A percentile compares a stretch with the other conserved stretches of the same genome.
Evolutionary conservation across 53 echinoderm and acorn worm genomes (phyloP).

Genomic region (Echinarachnius parma): DNA sequence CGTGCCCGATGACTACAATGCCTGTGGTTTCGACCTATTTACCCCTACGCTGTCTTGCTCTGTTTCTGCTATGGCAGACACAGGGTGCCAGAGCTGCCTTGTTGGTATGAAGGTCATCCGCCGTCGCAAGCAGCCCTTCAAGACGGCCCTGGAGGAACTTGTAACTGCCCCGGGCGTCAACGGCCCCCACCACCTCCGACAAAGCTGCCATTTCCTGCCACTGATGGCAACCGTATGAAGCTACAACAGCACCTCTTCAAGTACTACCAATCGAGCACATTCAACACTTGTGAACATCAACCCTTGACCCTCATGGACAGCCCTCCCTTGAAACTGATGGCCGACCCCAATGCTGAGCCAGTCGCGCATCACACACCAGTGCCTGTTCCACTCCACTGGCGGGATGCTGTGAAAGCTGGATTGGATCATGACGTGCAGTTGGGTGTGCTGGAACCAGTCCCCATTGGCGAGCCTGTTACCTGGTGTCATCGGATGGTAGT

Average conservation of each 20-base stretch:
- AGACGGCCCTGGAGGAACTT: no score
- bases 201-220: slow-evolving; percentile 23
- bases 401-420: slow-evolving; percentile 13
- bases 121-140: no score
- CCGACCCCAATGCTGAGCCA: slow-evolving; percentile 30
- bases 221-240: no score
- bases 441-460: slow-evolving; percentile 29
- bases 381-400: slow-evolving; percentile 10
- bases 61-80: no score
- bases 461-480: slow-evolving; percentile 32
- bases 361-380: slow-evolving; percentile 4
- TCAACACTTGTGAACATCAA: slow-evolving; percentile 41
- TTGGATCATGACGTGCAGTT: slow-evolving; percentile 15
- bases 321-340: no score
- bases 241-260: slow-evolving; percentile 33
- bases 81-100: no score
- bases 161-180: neutral
- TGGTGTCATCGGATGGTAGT: slow-evolving; percentile 34
- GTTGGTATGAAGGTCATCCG: no score
- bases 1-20: no score
- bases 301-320: no score
- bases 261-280: slow-evolving; percentile 33
- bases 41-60: no score
- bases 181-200: neutral
- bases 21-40: no score